Base-by-base conservation (phyloP, 2,888 invertebrate genomes). In the Thymelicus acteon region DNA sequence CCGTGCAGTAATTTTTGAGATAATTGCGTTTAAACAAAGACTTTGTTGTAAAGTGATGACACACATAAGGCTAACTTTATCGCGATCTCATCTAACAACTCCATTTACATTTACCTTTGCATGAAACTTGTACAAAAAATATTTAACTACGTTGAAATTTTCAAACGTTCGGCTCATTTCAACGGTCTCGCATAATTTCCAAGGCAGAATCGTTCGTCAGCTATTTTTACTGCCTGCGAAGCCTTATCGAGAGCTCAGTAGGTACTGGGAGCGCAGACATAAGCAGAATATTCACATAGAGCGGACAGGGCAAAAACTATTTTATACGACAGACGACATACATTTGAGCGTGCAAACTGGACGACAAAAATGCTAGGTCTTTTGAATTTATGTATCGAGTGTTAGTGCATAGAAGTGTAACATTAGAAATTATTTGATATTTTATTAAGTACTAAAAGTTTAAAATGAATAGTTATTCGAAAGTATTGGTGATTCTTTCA, bases 221-320 rank as follows among this genome's bases (percentile, higher is more conserved):
- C 86, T 90, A 90, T 91, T 90, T 91, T 89, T 89, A 88, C 81
- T 82, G 72, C 75, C 78, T 75, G 77, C 78, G 87, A 89, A 88
- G 88, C 88, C 89, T 84, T 90, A 88, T 85, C 80, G 82, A 86
- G 88, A 81, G 80, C 75, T 74, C 73, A 74, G 70, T 74, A 71
- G 76, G 80, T 77, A 82, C 83, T 79, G 83, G 85, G 85, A 86
- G 82, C 79, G 82, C 82, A 85, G 75, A 78, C 82, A 79, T 71
- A 65, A 6, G 48, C 65, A 49, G n/a, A 70, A 60, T 66, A 60
- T 65, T 71, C 65, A 40, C 15, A 61, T 61, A 65, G 71, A 71
- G 63, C n/a, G 13, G 65, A 71, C 60, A 54, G 2, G 12, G 47
- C 39, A 58, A 62, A 70, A 60, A 64, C 44, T 48, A 47, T 37